A percentile compares a stretch with the other conserved stretches of the same genome.
Conservation (phyloP, 2,888 invertebrate genomes). For the Drosophila nr. medialis region DNA sequence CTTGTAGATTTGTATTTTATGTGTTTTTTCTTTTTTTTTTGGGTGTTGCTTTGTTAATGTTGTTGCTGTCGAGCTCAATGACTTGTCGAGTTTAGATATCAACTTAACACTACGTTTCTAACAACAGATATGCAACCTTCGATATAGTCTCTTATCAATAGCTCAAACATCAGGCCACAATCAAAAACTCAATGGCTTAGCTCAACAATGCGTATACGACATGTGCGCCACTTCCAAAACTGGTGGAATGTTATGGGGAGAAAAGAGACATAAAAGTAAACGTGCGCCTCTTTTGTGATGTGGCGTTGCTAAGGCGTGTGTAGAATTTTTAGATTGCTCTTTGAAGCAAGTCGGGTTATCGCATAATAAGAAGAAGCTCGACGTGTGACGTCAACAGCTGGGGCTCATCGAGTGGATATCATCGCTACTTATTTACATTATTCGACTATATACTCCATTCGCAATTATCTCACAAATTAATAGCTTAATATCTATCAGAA, state of each 20-base stretch:
- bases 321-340: conserved; percentile 59
- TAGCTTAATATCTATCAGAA: conserved; percentile 27
- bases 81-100: conserved; percentile 26
- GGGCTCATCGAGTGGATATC: conserved; percentile 6
- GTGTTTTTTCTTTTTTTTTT: background rate
- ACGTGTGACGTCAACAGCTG: conserved; percentile 61
- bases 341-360: conserved; percentile 36
- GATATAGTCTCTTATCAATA: conserved; percentile 52
- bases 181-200: conserved; percentile 14
- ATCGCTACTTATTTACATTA: conserved; percentile 23
- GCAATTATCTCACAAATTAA: conserved; percentile 53
- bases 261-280: conserved; percentile 42
- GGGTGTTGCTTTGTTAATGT: background rate
- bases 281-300: conserved; percentile 59
- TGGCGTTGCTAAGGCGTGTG: conserved; percentile 57
- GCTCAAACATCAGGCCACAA: background rate
- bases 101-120: conserved; percentile 2
- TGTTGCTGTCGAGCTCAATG: conserved; percentile 24
- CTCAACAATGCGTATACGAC: conserved; percentile 54
- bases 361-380: conserved; percentile 53
- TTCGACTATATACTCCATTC: conserved; percentile 24
- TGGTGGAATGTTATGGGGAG: conserved; percentile 32
- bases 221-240: conserved; percentile 55
- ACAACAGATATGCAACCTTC: conserved; percentile 46
- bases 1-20: conserved; percentile 54